A percentile compares a stretch with the other conserved stretches of the same genome.
Conservation (phyloP, 2,888 invertebrate genomes). For the Ophonus ardosiacus region DNA sequence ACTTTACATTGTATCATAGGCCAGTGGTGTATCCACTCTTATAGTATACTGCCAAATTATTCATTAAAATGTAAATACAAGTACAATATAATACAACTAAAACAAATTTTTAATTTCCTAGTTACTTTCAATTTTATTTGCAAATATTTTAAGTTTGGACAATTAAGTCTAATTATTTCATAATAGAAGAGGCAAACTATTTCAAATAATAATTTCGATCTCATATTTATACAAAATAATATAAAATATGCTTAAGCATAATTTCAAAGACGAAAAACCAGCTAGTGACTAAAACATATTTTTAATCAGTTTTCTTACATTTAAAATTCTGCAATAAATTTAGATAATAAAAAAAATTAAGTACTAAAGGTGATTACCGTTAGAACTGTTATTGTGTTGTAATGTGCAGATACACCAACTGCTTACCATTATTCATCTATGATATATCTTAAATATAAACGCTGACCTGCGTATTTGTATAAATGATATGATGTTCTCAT, state of each 20-base stretch:
- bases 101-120: conserved; percentile 10
- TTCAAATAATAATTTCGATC: neutral
- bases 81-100: conserved; percentile 20
- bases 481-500: conserved; percentile 54
- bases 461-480: neutral
- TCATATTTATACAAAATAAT: neutral
- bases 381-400: neutral
- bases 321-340: neutral
- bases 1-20: conserved; percentile 34
- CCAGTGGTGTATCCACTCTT: conserved; percentile 40
- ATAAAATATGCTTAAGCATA: neutral
- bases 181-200: no score
- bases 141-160: neutral
- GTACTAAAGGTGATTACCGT: neutral
- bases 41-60: conserved; percentile 34
- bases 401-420: conserved; percentile 45
- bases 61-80: conserved; percentile 24
- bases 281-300: neutral
- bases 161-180: neutral
- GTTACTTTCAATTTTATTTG: neutral
- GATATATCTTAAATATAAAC: conserved; percentile 44
- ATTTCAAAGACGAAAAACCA: neutral
- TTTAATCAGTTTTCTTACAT: neutral
- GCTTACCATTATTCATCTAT: conserved; percentile 34
- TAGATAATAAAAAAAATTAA: neutral